Conservation (phyloP, 64 coral and sea anemone species). For the Cladopsammia gracilis region DNA sequence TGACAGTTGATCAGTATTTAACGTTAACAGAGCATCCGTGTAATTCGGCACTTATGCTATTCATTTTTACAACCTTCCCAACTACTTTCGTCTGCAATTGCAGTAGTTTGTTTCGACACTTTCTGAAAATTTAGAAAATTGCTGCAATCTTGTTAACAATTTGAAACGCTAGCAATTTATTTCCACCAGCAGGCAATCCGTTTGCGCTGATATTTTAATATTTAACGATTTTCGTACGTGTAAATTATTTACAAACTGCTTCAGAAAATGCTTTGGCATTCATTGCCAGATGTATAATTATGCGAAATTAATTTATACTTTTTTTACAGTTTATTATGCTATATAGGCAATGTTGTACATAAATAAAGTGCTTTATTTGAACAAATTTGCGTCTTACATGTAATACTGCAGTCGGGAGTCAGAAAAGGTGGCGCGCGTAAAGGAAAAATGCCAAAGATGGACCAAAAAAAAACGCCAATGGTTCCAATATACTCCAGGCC, state of each 20-base stretch:
- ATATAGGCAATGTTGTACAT: not conserved
- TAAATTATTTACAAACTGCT: constrained; percentile 22
- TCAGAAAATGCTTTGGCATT: not conserved
- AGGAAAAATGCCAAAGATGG: too few species aligned
- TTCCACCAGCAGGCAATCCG: not conserved
- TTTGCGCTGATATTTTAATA: not conserved
- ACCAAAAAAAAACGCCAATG: too few species aligned
- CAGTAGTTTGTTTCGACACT: not conserved
- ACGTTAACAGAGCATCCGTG: too few species aligned
- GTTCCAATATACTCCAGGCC: too few species aligned
- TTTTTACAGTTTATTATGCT: not conserved
- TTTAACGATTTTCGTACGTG: constrained; percentile 14
- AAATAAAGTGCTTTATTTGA: constrained; percentile 39
- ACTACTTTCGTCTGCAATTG: too few species aligned
- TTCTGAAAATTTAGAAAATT: not conserved
- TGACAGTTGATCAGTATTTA: too few species aligned
- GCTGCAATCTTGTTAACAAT: not conserved
- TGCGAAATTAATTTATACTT: constrained; percentile 20
- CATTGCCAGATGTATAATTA: not conserved
- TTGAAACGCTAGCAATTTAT: not conserved
- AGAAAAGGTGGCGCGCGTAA: too few species aligned
- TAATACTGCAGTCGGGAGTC: not conserved
- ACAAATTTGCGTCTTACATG: not conserved
- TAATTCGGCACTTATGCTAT: too few species aligned
- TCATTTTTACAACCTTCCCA: too few species aligned